These are phyloP conservation scores for Podotricha telesiphe DNA, from an alignment of 2,888 invertebrate genomes.

Conservation along the genomic window DNA sequence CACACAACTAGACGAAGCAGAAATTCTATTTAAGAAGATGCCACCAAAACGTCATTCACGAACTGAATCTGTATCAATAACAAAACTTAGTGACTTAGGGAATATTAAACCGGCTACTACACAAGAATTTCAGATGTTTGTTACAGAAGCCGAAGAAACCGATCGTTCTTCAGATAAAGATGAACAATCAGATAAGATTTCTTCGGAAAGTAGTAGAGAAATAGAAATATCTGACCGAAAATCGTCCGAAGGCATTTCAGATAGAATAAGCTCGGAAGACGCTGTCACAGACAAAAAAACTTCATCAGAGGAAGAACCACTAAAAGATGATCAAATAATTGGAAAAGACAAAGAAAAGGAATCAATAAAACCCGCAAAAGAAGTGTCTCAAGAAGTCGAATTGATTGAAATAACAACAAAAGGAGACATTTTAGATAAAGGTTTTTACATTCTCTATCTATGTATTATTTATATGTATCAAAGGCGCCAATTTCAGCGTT, in stretches of 20 bases:
- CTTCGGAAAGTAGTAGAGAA: conserved; percentile 80
- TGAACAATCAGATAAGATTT: conserved; percentile 78
- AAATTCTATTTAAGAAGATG: conserved; percentile 74
- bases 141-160: conserved; percentile 78
- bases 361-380: conserved; percentile 50
- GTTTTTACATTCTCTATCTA: conserved; percentile 46
- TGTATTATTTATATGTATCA: neutral
- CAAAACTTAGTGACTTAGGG: conserved; percentile 70
- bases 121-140: conserved; percentile 76
- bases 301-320: conserved; percentile 73
- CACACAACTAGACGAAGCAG: conserved; percentile 60
- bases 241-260: conserved; percentile 80
- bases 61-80: conserved; percentile 76
- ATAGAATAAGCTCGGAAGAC: conserved; percentile 79
- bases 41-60: conserved; percentile 76
- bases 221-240: conserved; percentile 79
- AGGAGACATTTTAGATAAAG: conserved; percentile 61
- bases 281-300: conserved; percentile 80
- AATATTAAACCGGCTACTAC: conserved; percentile 64
- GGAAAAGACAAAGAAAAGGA: conserved; percentile 52
- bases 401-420: conserved; percentile 55
- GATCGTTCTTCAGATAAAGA: conserved; percentile 75
- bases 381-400: conserved; percentile 49
- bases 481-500: neutral
- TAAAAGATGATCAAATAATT: conserved; percentile 55